These are phyloP conservation scores for Jaculus jaculus DNA, from an alignment of 2,113 vertebrate genomes.

Conservation along the genomic window DNA sequence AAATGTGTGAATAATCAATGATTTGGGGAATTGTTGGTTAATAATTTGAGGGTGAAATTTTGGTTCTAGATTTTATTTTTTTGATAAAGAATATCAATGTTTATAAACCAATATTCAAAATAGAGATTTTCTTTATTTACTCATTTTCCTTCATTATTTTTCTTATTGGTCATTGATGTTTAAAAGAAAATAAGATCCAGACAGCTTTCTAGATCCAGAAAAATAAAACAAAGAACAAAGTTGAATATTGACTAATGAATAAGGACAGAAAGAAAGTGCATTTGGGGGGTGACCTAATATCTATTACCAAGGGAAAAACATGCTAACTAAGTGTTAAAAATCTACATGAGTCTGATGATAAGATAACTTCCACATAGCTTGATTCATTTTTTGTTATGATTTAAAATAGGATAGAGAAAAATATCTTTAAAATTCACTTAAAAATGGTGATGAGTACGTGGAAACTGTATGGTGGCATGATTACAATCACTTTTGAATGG, in stretches of 20 bases:
- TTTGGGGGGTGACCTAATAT: neutral
- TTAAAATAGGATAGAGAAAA: slow-evolving; percentile 30
- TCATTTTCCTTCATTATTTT: neutral
- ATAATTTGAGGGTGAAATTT: neutral
- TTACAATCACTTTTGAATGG: neutral
- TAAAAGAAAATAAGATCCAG: neutral
- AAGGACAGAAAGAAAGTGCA: neutral
- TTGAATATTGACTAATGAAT: neutral
- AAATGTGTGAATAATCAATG: neutral
- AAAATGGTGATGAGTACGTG: neutral
- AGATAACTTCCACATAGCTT: neutral
- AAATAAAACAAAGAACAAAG: neutral
- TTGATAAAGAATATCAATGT: too few species aligned
- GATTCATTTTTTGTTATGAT: neutral
- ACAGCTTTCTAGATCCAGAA: neutral
- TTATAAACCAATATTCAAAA: too few species aligned
- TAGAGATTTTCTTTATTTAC: too few species aligned
- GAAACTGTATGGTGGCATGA: neutral
- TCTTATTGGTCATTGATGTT: neutral
- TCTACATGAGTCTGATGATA: neutral
- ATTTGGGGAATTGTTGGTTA: neutral
- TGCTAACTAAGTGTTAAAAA: neutral
- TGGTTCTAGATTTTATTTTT: neutral
- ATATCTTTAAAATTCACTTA: neutral
- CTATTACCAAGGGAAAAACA: neutral